Evolutionary conservation across 2,888 invertebrate species (phyloP).

Genomic region (Desoria tigrina): DNA sequence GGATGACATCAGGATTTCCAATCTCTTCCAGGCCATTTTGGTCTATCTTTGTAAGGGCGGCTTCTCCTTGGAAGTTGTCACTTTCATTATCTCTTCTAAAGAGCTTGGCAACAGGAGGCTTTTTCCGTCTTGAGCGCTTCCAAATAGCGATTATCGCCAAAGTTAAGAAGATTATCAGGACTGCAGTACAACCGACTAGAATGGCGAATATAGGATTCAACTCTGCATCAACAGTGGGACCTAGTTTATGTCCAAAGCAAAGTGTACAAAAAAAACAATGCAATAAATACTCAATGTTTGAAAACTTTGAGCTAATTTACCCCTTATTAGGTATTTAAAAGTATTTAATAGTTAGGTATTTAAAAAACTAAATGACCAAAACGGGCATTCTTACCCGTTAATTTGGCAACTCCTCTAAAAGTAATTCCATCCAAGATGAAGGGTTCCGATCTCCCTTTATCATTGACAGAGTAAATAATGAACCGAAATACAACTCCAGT

Average conservation of each 20-base stretch:
- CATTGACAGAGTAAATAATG: slow-evolving; percentile 81
- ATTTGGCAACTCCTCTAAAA: slow-evolving; percentile 81
- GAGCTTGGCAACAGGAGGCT: slow-evolving; percentile 46
- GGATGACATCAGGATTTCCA: slow-evolving; percentile 79
- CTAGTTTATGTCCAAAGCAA: slow-evolving; percentile 20
- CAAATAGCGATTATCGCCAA: slow-evolving; percentile 52
- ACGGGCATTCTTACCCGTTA: slow-evolving; percentile 67
- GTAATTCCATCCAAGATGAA: slow-evolving; percentile 80
- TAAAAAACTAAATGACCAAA: no score
- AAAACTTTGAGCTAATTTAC: background rate
- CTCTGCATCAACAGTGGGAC: slow-evolving; percentile 43
- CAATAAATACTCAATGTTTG: background rate
- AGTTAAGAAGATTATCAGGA: slow-evolving; percentile 49
- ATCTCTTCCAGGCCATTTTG: slow-evolving; percentile 50
- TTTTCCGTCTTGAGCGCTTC: slow-evolving; percentile 51
- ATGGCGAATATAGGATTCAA: slow-evolving; percentile 52
- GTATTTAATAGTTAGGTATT: no score
- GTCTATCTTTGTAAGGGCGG: slow-evolving; percentile 50
- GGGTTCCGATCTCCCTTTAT: slow-evolving; percentile 82
- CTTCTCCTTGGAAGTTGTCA: slow-evolving; percentile 42
- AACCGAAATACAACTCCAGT: slow-evolving; percentile 62
- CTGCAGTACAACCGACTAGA: slow-evolving; percentile 50
- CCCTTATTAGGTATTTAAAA: no score
- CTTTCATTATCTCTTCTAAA: slow-evolving; percentile 45
- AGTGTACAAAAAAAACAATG: background rate